A percentile compares a stretch with the other conserved stretches of the same genome.
phyloP scores from a whole-genome alignment of 2,113 vertebrate genomes.

The Gopherus evgoodei region DNA sequence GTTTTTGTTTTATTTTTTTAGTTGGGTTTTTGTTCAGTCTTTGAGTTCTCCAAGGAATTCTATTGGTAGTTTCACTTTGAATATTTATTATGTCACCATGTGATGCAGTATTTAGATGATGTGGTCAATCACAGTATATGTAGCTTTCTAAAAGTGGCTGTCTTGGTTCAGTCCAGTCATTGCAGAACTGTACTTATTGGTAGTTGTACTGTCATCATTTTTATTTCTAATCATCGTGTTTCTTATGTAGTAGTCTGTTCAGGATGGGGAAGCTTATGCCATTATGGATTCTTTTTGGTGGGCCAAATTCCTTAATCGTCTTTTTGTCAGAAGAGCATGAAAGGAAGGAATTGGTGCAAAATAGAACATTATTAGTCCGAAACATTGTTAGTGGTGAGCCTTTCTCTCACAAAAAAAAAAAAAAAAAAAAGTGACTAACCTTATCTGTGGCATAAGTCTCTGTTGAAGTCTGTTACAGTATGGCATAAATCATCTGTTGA shows the following conservation, averaged over 20 bases:
- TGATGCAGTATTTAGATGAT: not conserved
- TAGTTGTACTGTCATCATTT: not conserved
- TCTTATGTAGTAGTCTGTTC: not conserved
- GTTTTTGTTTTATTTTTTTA: not conserved
- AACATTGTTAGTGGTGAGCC: not conserved
- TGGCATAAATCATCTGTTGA: not conserved
- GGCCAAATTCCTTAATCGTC: not conserved
- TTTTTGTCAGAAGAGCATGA: not conserved
- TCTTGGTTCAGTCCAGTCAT: not conserved
- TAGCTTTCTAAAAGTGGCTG: not conserved
- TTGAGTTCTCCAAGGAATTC: not conserved
- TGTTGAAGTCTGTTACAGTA: not conserved
- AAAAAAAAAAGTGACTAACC: not conserved
- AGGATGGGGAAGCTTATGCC: not conserved
- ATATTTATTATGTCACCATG: not conserved
- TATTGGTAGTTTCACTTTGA: not conserved
- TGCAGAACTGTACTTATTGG: rapidly evolving
- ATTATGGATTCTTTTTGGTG: not conserved
- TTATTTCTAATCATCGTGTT: not conserved
- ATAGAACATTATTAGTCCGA: not conserved
- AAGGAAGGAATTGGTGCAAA: not conserved
- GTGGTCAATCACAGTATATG: not conserved
- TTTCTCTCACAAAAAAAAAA: not conserved
- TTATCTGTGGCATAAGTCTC: not conserved
- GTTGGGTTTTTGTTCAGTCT: not conserved